Base-by-base conservation (phyloP, 2,113 vertebrate species). In the Spea multiplicata region DNA sequence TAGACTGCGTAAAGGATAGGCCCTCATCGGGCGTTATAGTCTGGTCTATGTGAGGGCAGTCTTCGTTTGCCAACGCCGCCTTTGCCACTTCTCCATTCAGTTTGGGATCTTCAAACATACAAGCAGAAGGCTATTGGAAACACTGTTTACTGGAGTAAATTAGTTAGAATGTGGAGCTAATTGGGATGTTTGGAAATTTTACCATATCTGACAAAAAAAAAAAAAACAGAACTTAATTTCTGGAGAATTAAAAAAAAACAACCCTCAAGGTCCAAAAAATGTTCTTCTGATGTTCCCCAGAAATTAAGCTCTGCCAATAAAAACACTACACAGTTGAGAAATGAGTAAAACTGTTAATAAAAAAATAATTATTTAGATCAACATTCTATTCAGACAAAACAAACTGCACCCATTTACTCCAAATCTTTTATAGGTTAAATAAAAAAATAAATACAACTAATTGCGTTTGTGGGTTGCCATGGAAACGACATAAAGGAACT, bases 1-100 rank as follows among this genome's bases (percentile, higher is more conserved):
- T 96, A 82, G 92, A 92, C 85, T 95, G 96, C 84, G 95, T 97
- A 93, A 97, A 98, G 90, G 94, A 94, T 89, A 96, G 95, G 83
- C 95, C 94, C 90, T 99, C 97, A 92, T 99, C 97, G 16, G 97
- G 97, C 82, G 96, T 96, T 90, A 97, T 92, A 86, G 96, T 96
- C 94, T 99, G 97, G 94, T 99, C 97, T 91, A 99, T 99, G 89
- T 98, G 96, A 87, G 97, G 97, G 89, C 97, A 99, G 88, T 99
- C 97, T 95, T 99, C 97, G 67, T 99, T 97, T 88, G 96, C 97
- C 92, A 99, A 92, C 86, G 97, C 96, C 81, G 97, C 97, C 83
- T 97, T 96, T 86, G 96, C 96, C 85, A 96, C 94, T 88, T 98
- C 97, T 81, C 96, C 97, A 81, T 99, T 99, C 90, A 97, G 93